Percentiles rank a stretch among this genome's conserved stretches.
Evolutionary conservation across 1,140 invertebrate species (phyloP).

Genomic region (Reticulitermes speratus): DNA sequence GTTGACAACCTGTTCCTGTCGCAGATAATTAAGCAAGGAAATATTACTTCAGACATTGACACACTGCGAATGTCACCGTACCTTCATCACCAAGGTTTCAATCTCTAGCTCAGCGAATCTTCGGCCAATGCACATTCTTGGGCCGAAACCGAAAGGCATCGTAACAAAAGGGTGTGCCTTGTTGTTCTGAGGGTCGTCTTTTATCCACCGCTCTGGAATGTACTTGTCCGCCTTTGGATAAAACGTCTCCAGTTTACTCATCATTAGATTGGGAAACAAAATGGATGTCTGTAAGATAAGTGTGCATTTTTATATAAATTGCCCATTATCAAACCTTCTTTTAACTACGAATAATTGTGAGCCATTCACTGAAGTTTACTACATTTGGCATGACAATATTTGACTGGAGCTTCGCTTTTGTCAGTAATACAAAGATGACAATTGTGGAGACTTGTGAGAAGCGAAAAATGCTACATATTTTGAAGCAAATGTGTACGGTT

Average conservation of each 20-base stretch:
- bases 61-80: too few relatives aligned
- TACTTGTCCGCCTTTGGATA: constrained; percentile 66
- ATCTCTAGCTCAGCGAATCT: constrained; percentile 48
- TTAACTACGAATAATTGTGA: too few relatives aligned
- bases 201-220: constrained; percentile 75
- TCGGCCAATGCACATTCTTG: constrained; percentile 42
- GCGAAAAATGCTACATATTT: too few relatives aligned
- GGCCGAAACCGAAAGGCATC: constrained; percentile 44
- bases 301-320: not conserved
- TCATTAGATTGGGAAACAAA: constrained; percentile 77
- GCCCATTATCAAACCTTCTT: not conserved
- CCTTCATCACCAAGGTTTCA: constrained; percentile 33
- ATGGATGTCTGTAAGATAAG: constrained; percentile 66
- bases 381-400: too few relatives aligned
- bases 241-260: constrained; percentile 71
- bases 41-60: too few relatives aligned
- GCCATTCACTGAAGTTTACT: too few relatives aligned
- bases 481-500: too few relatives aligned
- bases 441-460: too few relatives aligned
- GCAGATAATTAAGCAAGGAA: too few relatives aligned
- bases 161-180: constrained; percentile 38
- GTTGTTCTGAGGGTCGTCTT: constrained; percentile 30
- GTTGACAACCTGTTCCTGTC: too few relatives aligned
- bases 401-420: too few relatives aligned
- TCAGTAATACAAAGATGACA: too few relatives aligned